Conservation (phyloP, 2,797 vertebrate genomes). For the Pseudopleuronectes americanus region DNA sequence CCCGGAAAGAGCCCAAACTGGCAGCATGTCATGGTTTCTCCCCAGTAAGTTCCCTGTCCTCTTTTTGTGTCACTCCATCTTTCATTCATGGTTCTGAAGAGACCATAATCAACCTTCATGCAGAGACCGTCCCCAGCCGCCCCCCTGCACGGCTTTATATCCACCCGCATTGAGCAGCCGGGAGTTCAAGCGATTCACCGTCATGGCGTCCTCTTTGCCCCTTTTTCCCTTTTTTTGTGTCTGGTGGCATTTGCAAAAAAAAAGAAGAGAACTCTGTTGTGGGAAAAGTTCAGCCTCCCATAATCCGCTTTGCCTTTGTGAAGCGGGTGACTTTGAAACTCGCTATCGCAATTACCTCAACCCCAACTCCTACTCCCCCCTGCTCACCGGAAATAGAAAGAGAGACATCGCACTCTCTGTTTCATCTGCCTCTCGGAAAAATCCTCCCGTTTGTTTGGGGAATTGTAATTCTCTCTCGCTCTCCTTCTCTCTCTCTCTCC, state of each 20-base stretch:
- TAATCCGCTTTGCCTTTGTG: slow-evolving; percentile 72
- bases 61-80: neutral
- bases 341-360: slow-evolving; percentile 42
- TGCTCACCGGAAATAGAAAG: slow-evolving; percentile 46
- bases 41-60: neutral
- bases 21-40: neutral
- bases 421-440: slow-evolving; percentile 34
- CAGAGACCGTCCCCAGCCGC: slow-evolving; percentile 10
- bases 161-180: slow-evolving; percentile 11
- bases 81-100: slow-evolving; percentile 30
- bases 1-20: neutral
- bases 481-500: slow-evolving; percentile 40
- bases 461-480: slow-evolving; percentile 68
- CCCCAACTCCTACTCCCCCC: too few relatives aligned
- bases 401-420: slow-evolving; percentile 32
- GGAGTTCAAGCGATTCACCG: slow-evolving; percentile 34
- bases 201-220: slow-evolving; percentile 3
- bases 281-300: slow-evolving; percentile 54
- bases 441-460: slow-evolving; percentile 71
- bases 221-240: slow-evolving; percentile 13
- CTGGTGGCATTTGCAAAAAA: slow-evolving; percentile 23
- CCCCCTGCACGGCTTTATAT: slow-evolving; percentile 24
- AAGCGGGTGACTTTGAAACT: slow-evolving; percentile 77
- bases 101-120: slow-evolving; percentile 51
- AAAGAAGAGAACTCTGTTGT: slow-evolving; percentile 41